phyloP scores from a whole-genome alignment of 1,140 invertebrate genomes.

The Drosophila sp. region DNA sequence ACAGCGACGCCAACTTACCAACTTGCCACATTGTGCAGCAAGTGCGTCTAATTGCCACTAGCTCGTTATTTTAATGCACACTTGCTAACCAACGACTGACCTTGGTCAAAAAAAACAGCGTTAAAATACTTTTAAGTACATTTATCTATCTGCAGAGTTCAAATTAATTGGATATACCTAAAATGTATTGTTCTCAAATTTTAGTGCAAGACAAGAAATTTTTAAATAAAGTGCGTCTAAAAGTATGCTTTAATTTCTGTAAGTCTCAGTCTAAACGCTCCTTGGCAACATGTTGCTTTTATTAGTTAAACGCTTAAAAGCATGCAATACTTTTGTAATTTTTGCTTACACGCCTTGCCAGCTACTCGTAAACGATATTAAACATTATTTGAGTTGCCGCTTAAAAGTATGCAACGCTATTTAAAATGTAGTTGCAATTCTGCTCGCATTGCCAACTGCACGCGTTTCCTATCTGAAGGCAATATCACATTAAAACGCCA shows the following conservation, averaged over 20 bases:
- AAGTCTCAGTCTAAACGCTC: background rate
- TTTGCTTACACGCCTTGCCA: background rate
- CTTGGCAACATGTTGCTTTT: too few relatives aligned
- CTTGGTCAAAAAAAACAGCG: background rate
- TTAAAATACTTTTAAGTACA: background rate
- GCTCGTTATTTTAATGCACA: slow-evolving; percentile 5
- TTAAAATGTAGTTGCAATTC: background rate
- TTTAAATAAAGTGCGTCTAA: too few relatives aligned
- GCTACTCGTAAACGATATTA: background rate
- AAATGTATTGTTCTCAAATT: too few relatives aligned
- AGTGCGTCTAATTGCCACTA: slow-evolving; percentile 56
- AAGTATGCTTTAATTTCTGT: too few relatives aligned
- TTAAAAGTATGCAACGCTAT: background rate
- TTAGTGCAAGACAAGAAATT: too few relatives aligned
- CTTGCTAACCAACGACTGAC: background rate
- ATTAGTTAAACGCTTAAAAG: background rate
- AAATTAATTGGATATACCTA: too few relatives aligned
- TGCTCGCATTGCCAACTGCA: background rate
- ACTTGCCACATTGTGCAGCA: slow-evolving; percentile 15
- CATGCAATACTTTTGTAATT: background rate
- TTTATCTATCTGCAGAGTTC: background rate
- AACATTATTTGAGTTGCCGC: background rate
- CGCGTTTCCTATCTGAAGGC: too few relatives aligned
- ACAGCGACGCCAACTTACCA: background rate
- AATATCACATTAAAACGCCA: too few relatives aligned